A percentile compares a stretch with the other conserved stretches of the same genome.
phyloP scores from a whole-genome alignment of 1,140 invertebrate genomes.

The Panagrolaimus sp. region DNA sequence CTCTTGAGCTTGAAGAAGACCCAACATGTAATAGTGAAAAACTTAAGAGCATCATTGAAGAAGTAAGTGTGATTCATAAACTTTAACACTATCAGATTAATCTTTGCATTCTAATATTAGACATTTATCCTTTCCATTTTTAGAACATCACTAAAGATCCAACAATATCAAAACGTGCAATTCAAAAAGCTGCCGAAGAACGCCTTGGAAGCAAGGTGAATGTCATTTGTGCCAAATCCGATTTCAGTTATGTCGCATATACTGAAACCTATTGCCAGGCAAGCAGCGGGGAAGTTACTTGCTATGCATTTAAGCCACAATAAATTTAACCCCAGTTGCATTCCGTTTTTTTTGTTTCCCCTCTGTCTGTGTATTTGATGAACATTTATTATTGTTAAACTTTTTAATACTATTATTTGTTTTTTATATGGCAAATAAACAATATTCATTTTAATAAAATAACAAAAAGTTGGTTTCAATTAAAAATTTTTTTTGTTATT shows the following conservation, averaged over 20 bases:
- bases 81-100: no score
- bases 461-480: no score
- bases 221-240: constrained; percentile 51
- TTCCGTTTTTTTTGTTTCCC: no score
- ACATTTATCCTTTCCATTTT: constrained; percentile 27
- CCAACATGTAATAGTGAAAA: constrained; percentile 56
- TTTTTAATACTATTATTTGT: no score
- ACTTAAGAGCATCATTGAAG: constrained; percentile 49
- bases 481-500: no score
- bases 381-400: no score
- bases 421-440: no score
- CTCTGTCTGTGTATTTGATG: no score
- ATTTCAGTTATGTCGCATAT: constrained; percentile 57
- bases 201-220: constrained; percentile 59
- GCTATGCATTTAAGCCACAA: constrained; percentile 43
- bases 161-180: constrained; percentile 53
- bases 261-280: constrained; percentile 56
- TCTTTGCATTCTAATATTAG: not conserved
- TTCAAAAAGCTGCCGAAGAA: constrained; percentile 59
- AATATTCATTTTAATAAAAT: no score
- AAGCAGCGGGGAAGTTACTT: constrained; percentile 49
- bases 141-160: constrained; percentile 57
- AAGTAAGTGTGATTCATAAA: constrained; percentile 38
- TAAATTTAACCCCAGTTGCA: not conserved
- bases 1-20: constrained; percentile 49